Conservation (phyloP, 92 coral and sea anemone genomes). For the Palythoa caribaeorum region DNA sequence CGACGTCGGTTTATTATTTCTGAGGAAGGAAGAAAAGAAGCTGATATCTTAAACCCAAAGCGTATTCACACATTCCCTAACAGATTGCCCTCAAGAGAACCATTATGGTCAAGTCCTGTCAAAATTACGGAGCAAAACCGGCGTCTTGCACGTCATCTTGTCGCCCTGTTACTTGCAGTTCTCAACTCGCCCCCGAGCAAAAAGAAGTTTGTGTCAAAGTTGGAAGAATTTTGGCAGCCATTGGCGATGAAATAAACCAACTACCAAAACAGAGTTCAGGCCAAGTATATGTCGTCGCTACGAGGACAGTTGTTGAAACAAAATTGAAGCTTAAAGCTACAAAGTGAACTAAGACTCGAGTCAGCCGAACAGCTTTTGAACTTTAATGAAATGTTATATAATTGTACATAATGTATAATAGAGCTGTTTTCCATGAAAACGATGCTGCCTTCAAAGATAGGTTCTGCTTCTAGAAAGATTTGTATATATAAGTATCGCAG, state of each 20-base stretch:
- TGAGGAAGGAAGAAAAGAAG: not conserved
- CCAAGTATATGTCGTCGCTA: slow-evolving; percentile 1
- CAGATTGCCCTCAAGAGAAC: not conserved
- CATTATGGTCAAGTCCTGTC: slow-evolving; percentile 29
- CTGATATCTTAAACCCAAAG: not conserved
- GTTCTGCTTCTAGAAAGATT: slow-evolving; percentile 21
- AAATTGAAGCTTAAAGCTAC: slow-evolving; percentile 21
- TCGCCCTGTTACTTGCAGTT: slow-evolving; percentile 3
- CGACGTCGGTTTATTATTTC: not conserved
- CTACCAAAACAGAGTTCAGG: slow-evolving; percentile 25
- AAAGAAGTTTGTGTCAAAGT: slow-evolving; percentile 73
- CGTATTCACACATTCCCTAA: not conserved
- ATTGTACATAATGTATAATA: slow-evolving; percentile 27
- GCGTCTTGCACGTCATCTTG: not conserved
- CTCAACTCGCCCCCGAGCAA: slow-evolving; percentile 57
- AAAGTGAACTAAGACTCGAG: slow-evolving; percentile 13
- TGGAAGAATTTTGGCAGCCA: slow-evolving; percentile 82
- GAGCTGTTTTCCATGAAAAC: slow-evolving; percentile 46
- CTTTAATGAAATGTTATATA: not conserved
- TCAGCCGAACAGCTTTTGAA: slow-evolving; percentile 15
- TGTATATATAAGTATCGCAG: not conserved
- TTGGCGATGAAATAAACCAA: slow-evolving; percentile 81
- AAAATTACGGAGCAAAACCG: slow-evolving; percentile 27
- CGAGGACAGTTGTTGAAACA: slow-evolving; percentile 21
- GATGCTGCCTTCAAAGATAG: slow-evolving; percentile 39